Evolutionary conservation across 2,797 vertebrate genomes (phyloP), one percentile per base, ranked within the genome.

Genomic region (Sitta carolinensis): DNA sequence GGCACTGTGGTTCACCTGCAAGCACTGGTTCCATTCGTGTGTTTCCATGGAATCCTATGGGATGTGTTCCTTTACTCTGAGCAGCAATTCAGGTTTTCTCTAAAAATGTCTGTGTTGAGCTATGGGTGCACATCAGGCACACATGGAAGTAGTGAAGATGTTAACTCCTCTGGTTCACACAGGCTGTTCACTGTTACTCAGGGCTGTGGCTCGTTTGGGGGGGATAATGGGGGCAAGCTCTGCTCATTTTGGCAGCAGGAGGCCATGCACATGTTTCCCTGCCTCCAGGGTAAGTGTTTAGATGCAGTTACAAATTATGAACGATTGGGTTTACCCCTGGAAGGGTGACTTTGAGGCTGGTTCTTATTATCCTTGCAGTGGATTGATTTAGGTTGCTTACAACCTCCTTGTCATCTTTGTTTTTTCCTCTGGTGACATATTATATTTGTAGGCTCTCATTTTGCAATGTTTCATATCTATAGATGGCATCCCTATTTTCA

Each of bases 311-410:
- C 27, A 83, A 80, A 57, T 67, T 36, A 47, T 4, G 11, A 89
- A 75, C 69, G 47, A 54, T 55, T 88, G 29, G 17, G 29, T 93
- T 91, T 90, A 69, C 21, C 40, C 55, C 40, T 52, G 74, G 26
- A 76, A 92, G 63, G 74, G 67, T 93, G 64, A 82, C 93, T 88
- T 95, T 93, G 87, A 85, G 76, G 29, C 20, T 52, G 26, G 48
- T n/a, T 87, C 45, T 87, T 83, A 70, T 54, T 83, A 72, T 91
- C 36, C 15, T n/a, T 78, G 61, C 58, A 55, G 1, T 4, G 1
- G 67, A 74, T 90, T 90, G 78, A 80, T 93, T 90, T 87, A 77
- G 66, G 34, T 87, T 94, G 84, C 95, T 96, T 94, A 84, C 78
- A 87, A 42, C n/a, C 58, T 92, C 43, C 54, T 81, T 91, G 76